Conservation (phyloP, 2,113 vertebrate genomes). For the Hippopotamus amphibius region DNA sequence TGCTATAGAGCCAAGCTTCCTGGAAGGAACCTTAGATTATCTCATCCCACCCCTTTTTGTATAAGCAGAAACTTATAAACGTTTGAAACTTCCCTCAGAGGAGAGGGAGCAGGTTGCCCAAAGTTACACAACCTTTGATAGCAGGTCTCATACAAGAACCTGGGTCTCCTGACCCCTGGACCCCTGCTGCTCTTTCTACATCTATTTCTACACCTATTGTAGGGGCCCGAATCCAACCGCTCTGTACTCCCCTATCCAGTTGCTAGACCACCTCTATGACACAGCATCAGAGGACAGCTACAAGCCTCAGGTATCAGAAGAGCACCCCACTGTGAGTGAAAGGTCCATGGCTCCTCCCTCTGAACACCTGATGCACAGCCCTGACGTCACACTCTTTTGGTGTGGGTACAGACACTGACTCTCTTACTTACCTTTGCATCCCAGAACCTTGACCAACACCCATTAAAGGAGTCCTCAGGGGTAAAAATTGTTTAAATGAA, state of each 20-base stretch:
- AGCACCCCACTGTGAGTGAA: background rate
- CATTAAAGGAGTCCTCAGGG: background rate
- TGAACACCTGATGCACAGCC: background rate
- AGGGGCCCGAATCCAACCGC: background rate
- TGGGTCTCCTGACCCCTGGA: background rate
- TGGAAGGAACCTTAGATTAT: constrained; percentile 13
- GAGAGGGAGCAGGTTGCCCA: background rate
- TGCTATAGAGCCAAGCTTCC: constrained; percentile 26
- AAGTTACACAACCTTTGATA: background rate
- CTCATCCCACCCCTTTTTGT: background rate
- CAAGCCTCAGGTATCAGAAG: background rate
- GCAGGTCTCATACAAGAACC: background rate
- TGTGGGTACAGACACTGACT: background rate
- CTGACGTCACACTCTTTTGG: background rate
- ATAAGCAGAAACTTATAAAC: constrained; percentile 23
- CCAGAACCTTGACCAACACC: background rate
- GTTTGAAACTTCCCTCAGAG: background rate
- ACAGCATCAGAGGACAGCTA: background rate
- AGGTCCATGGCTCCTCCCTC: background rate
- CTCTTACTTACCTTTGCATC: background rate
- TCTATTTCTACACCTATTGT: background rate
- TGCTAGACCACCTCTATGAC: background rate
- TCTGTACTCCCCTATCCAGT: background rate
- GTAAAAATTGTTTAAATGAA: background rate
- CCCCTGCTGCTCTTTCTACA: background rate